These are phyloP conservation scores for Takifugu bimaculatus DNA, from an alignment of 2,113 vertebrate genomes.

Conservation along the genomic window DNA sequence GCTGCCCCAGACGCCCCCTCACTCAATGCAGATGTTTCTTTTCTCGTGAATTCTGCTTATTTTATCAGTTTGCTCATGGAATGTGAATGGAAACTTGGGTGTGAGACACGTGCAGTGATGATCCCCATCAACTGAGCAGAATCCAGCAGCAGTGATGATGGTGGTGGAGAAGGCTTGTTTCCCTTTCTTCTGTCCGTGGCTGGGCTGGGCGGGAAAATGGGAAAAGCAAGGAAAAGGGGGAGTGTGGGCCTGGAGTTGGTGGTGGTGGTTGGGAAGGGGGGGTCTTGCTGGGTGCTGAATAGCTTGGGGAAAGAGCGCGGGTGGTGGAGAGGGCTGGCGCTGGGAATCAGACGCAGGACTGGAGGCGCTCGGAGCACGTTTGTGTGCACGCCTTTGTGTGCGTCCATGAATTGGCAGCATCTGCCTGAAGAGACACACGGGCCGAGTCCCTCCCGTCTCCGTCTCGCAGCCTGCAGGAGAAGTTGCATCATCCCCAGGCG, in stretches of 20 bases:
- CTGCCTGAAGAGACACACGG: background rate
- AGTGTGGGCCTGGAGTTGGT: constrained; percentile 3
- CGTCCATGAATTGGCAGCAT: no score
- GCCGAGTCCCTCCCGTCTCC: background rate
- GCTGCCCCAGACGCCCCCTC: background rate
- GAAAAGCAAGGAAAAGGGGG: constrained; percentile 22
- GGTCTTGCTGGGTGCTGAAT: constrained; percentile 23
- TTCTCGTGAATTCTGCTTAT: no score
- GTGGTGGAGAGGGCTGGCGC: background rate
- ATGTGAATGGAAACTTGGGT: no score
- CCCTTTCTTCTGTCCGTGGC: constrained; percentile 39
- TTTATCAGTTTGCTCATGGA: no score
- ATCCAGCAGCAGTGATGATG: constrained; percentile 1
- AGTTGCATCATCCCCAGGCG: constrained; percentile 48
- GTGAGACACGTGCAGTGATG: no score
- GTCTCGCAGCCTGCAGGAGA: constrained; percentile 21
- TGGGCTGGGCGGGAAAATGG: constrained; percentile 66
- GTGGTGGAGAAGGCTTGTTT: constrained; percentile 21
- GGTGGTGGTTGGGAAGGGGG: background rate
- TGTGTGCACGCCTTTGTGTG: no score
- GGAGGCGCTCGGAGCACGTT: background rate
- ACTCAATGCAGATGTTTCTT: background rate
- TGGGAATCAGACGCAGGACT: background rate
- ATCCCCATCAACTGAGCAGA: background rate
- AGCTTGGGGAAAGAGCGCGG: constrained; percentile 10